Conservation (phyloP, 2,113 vertebrate genomes). For the Globicephala melas region DNA sequence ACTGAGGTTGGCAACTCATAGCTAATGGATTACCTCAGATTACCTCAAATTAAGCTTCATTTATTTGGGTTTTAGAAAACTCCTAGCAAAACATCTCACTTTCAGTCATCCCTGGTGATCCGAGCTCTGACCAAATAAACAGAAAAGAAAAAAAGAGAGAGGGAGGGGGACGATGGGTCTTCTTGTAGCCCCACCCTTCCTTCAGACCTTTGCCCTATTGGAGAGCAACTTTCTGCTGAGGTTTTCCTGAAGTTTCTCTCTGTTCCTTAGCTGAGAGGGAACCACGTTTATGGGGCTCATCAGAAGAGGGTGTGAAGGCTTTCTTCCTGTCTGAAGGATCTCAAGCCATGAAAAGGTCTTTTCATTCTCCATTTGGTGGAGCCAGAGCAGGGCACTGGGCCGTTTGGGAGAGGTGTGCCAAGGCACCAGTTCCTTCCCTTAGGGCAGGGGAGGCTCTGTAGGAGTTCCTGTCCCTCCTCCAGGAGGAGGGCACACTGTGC, state of each 20-base stretch:
- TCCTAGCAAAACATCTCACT: background rate
- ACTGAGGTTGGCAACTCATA: background rate
- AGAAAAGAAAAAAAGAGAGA: background rate
- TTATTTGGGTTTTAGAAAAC: background rate
- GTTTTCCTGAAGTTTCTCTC: constrained; percentile 16
- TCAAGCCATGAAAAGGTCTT: background rate
- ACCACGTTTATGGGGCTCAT: background rate
- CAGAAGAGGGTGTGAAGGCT: background rate
- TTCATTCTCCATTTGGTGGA: background rate
- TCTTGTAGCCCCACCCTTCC: background rate
- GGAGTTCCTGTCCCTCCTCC: background rate
- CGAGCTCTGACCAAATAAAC: background rate
- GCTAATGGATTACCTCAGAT: background rate
- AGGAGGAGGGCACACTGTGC: background rate
- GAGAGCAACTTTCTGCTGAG: background rate
- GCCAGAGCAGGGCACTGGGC: background rate
- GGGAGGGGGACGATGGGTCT: background rate
- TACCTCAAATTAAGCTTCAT: background rate
- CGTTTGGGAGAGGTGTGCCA: background rate
- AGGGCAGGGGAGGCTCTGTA: background rate
- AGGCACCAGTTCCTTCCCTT: background rate
- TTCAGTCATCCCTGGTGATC: background rate
- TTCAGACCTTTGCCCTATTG: background rate
- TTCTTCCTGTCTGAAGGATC: constrained; percentile 3
- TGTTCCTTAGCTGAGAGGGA: background rate